Percentiles rank a stretch among this genome's conserved stretches.
These are phyloP conservation scores for Amphipyra berbera DNA, from an alignment of 2,888 invertebrate genomes.

Conservation along the genomic window DNA sequence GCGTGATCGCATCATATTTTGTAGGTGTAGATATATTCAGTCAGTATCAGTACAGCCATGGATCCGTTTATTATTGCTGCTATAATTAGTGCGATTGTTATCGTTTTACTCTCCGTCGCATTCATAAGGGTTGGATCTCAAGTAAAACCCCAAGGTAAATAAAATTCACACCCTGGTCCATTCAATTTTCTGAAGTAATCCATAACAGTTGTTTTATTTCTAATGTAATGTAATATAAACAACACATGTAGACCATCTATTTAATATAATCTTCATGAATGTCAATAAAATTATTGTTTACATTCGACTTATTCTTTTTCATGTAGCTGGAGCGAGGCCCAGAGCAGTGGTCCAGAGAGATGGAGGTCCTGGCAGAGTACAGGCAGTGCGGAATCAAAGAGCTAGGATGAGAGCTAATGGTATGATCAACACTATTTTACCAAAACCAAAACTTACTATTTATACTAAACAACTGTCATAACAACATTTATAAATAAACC, in stretches of 20 bases:
- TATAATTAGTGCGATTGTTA: slow-evolving; percentile 80
- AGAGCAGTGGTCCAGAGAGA: slow-evolving; percentile 83
- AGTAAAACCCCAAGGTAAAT: slow-evolving; percentile 77
- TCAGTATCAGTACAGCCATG: slow-evolving; percentile 65
- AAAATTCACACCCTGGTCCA: background rate
- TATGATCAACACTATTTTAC: slow-evolving; percentile 52
- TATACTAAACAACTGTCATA: background rate
- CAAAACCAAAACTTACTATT: too few species aligned
- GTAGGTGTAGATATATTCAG: background rate
- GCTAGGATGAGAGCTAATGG: slow-evolving; percentile 91
- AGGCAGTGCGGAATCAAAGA: slow-evolving; percentile 93
- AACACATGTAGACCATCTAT: background rate
- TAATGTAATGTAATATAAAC: background rate
- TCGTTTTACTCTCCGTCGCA: slow-evolving; percentile 75
- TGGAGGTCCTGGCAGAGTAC: slow-evolving; percentile 92
- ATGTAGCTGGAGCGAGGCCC: slow-evolving; percentile 75
- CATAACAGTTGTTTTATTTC: background rate
- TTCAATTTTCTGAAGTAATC: background rate
- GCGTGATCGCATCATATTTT: slow-evolving; percentile 2
- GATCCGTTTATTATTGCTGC: slow-evolving; percentile 85
- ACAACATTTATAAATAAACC: background rate
- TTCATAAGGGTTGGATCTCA: slow-evolving; percentile 74
- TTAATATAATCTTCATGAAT: background rate
- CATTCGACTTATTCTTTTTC: slow-evolving; percentile 17
- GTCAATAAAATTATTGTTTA: background rate